A percentile compares a stretch with the other conserved stretches of the same genome.
phyloP scores from a whole-genome alignment of 1,140 invertebrate species.

The Drosophila santomea region DNA sequence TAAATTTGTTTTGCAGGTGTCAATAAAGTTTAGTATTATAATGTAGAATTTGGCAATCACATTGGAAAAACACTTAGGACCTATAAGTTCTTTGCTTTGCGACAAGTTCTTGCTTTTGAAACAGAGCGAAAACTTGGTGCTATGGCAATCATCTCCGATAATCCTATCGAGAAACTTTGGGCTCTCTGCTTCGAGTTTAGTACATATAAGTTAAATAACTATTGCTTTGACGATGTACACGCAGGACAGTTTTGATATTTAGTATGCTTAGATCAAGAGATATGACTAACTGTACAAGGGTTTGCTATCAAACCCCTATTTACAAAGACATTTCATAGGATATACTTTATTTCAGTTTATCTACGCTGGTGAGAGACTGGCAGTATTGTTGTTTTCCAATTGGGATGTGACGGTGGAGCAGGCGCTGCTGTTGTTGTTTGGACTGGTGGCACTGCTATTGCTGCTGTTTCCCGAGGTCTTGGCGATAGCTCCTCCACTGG shows the following conservation, averaged over 20 bases:
- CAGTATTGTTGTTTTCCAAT: constrained; percentile 66
- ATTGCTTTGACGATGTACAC: constrained; percentile 81
- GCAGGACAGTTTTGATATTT: constrained; percentile 58
- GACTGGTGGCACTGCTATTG: constrained; percentile 62
- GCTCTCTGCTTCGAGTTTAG: constrained; percentile 23
- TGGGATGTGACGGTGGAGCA: constrained; percentile 71
- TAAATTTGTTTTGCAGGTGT: constrained; percentile 62
- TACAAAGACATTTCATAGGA: constrained; percentile 28
- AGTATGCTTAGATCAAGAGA: constrained; percentile 25
- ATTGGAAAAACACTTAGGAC: constrained; percentile 80
- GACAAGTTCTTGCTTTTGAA: constrained; percentile 51
- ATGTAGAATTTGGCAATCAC: constrained; percentile 83
- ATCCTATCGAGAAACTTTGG: constrained; percentile 27
- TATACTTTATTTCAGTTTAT: constrained; percentile 4
- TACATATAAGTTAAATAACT: constrained; percentile 45
- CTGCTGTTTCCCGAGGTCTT: constrained; percentile 34
- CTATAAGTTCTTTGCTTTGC: constrained; percentile 79
- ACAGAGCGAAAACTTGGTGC: constrained; percentile 49
- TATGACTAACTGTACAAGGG: constrained; percentile 70
- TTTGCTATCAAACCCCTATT: constrained; percentile 15
- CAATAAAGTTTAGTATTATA: constrained; percentile 35
- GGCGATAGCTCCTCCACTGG: constrained; percentile 10
- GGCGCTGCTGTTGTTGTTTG: constrained; percentile 77
- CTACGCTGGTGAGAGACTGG: constrained; percentile 64
- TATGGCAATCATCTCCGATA: constrained; percentile 32